phyloP scores from a whole-genome alignment of 2,888 invertebrate species.

The Cosmia pyralina region DNA sequence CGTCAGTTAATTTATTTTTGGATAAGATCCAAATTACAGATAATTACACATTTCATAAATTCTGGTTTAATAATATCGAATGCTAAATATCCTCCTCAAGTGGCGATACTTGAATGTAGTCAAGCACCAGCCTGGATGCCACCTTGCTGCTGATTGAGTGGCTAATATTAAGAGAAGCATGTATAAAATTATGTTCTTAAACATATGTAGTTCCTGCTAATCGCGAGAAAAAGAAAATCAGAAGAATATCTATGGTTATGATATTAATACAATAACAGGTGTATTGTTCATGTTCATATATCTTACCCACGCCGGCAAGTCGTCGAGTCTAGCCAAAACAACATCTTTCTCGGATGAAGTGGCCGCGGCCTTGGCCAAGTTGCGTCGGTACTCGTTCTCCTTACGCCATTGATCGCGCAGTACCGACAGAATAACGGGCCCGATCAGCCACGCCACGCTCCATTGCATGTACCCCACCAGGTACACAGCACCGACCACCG shows the following conservation, averaged over 20 bases:
- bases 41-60: not conserved
- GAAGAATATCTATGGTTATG: not conserved
- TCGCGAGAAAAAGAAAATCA: not conserved
- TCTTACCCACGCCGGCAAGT: conserved; percentile 97
- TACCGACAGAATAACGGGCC: conserved; percentile 94
- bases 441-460: conserved; percentile 96
- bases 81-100: not conserved
- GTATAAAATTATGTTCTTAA: conserved; percentile 1
- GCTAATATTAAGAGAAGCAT: not conserved
- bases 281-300: conserved; percentile 5
- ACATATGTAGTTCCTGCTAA: too few relatives aligned
- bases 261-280: conserved; percentile 9
- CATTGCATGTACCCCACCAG: conserved; percentile 96
- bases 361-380: conserved; percentile 94
- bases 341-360: conserved; percentile 95
- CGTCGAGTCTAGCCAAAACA: conserved; percentile 96
- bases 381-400: conserved; percentile 93
- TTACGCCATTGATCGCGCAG: conserved; percentile 95
- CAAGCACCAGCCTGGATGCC: not conserved
- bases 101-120: not conserved
- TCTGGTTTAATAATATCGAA: conserved; percentile 1
- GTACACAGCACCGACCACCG: conserved; percentile 94
- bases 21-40: conserved; percentile 14
- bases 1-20: conserved; percentile 17
- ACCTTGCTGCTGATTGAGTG: not conserved